These are phyloP conservation scores for Lasioglossum figueresi DNA, from an alignment of 2,888 invertebrate genomes.

Conservation along the genomic window DNA sequence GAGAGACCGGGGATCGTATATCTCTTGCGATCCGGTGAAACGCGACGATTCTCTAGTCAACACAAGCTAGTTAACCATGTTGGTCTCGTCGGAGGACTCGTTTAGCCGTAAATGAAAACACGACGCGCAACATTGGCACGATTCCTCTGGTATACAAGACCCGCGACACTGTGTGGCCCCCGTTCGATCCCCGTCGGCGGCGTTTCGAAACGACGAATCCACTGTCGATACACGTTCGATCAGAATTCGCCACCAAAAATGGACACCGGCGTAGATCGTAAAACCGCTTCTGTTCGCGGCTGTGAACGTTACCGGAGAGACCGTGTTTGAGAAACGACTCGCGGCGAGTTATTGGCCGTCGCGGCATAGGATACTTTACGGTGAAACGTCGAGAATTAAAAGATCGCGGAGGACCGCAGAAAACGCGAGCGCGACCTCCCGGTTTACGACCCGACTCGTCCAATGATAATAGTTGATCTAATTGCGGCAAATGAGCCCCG, in stretches of 20 bases:
- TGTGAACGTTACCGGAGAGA: background rate
- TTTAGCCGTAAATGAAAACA: constrained; percentile 70
- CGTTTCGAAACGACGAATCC: constrained; percentile 55
- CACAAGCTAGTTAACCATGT: constrained; percentile 47
- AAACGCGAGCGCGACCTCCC: background rate
- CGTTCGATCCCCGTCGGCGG: constrained; percentile 10
- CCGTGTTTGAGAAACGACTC: background rate
- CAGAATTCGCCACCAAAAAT: constrained; percentile 48
- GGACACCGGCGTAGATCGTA: constrained; percentile 29
- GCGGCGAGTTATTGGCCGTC: background rate
- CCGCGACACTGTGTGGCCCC: constrained; percentile 41
- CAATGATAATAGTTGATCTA: constrained; percentile 68
- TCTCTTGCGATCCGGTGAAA: constrained; percentile 13
- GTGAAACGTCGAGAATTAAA: background rate
- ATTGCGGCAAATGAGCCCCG: constrained; percentile 57
- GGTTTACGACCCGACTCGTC: constrained; percentile 42
- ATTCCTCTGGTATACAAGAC: constrained; percentile 71
- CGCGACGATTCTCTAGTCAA: constrained; percentile 30
- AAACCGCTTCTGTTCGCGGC: background rate
- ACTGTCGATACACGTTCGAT: constrained; percentile 46
- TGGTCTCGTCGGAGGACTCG: constrained; percentile 52
- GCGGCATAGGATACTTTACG: background rate
- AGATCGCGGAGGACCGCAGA: background rate
- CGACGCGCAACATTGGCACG: constrained; percentile 72
- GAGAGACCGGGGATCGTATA: constrained; percentile 11